Conservation (phyloP, 2,888 invertebrate species). For the Orchestes rusci region DNA sequence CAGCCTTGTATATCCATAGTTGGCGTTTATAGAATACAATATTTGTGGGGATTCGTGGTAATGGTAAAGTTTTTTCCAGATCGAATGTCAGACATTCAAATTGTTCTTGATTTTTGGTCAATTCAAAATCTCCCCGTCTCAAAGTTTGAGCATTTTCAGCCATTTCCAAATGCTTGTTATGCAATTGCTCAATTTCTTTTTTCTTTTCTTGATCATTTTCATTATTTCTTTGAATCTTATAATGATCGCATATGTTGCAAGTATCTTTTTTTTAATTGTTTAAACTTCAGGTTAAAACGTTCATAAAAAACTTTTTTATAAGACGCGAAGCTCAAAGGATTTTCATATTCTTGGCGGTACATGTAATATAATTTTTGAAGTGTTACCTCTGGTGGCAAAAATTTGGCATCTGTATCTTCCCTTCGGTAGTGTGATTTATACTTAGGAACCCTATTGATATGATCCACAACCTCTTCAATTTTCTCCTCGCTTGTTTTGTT, state of each 20-base stretch:
- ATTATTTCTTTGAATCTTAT: conserved; percentile 21
- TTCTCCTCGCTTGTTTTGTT: conserved; percentile 18
- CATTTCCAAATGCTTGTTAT: conserved; percentile 17
- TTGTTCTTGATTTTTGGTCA: conserved; percentile 6
- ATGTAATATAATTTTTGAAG: conserved; percentile 23
- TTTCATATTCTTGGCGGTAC: conserved; percentile 8
- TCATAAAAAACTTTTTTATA: conserved; percentile 20
- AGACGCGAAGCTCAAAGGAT: conserved; percentile 16
- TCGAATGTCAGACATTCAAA: conserved; percentile 17
- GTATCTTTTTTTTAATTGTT: conserved; percentile 23
- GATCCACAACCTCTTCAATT: conserved; percentile 7
- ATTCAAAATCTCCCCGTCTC: conserved; percentile 21
- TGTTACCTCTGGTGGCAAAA: conserved; percentile 19
- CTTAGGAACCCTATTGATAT: conserved; percentile 15
- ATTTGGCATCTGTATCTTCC: conserved; percentile 17
- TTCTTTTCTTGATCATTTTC: conserved; percentile 15
- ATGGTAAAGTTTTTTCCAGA: conserved; percentile 24
- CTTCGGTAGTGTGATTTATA: conserved; percentile 13
- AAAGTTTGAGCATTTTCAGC: conserved; percentile 17
- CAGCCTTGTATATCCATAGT: conserved; percentile 29
- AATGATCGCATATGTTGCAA: conserved; percentile 22
- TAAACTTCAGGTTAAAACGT: conserved; percentile 22
- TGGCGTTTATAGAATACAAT: conserved; percentile 31
- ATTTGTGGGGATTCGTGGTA: conserved; percentile 28
- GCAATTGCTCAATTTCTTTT: conserved; percentile 4